Evolutionary conservation across 2,113 vertebrate species (phyloP), one percentile per base, ranked within the genome.

Genomic region (Morphnarchus princeps): DNA sequence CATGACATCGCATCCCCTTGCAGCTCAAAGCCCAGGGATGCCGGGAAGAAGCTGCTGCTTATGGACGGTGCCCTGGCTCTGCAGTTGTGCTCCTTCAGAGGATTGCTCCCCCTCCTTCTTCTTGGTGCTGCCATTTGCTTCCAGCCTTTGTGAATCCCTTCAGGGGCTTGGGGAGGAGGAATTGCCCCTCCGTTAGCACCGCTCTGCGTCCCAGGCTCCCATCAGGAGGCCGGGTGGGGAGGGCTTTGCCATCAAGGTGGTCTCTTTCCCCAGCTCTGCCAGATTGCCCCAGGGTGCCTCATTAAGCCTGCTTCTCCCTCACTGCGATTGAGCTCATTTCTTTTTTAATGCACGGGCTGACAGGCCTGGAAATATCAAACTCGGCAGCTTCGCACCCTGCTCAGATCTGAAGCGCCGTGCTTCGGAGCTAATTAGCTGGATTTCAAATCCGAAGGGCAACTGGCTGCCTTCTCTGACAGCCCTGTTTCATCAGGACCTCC

Each of bases 311-410:
- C 40, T 65, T 49, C 43, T 95, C 66, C 94, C 65, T 91, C 36
- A 17, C 63, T 82, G 42, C 4, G 5, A 52, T 28, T 43, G 32
- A 90, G 72, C 49, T 85, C 3, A 0, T 93, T 96, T 87, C 81
- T 69, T 89, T 94, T 91, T 87, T 89, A 84, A 76, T 76, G 25
- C 69, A 49, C 0, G 0, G 69, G 55, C 65, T 93, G 95, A 96
- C 94, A 95, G 73, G 58, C 54, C 77, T 94, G 87, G 83, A 95
- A 95, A 94, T 80, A 97, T 59, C 97, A 93, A 93, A 80, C 82
- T 66, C 81, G 15, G 91, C 95, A 94, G 70, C 65, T 93, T 84
- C 11, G 3, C 11, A 29, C 73, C 81, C 78, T 22, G 62, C 82
- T 89, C 84, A 80, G 78, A 87, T 94, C 89, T 77, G 81, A 93